These are phyloP conservation scores for Mesembrinibis cayennensis DNA, from an alignment of 2,113 vertebrate species.

Conservation along the genomic window DNA sequence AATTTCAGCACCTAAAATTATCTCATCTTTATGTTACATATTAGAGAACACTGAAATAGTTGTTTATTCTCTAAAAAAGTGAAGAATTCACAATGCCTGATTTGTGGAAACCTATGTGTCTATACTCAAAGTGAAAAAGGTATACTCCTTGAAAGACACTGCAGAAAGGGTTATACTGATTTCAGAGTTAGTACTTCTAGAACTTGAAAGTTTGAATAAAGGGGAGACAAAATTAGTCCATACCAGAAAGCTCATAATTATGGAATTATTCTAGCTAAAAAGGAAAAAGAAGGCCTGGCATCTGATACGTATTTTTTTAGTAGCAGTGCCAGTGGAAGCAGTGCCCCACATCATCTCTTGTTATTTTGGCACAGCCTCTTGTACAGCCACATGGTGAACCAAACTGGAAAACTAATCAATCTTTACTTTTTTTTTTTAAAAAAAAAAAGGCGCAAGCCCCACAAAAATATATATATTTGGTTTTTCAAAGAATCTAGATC, in stretches of 20 bases:
- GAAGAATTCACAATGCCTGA: neutral
- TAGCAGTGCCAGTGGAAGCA: neutral
- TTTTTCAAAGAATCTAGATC: neutral
- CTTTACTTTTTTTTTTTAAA: neutral
- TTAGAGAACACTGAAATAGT: neutral
- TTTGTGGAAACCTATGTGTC: neutral
- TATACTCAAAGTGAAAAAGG: neutral
- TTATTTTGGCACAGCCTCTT: constrained; percentile 1
- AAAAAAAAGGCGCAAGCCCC: neutral
- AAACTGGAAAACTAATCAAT: neutral
- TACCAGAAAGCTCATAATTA: constrained; percentile 13
- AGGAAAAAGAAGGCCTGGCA: neutral
- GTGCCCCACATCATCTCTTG: neutral
- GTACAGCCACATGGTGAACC: neutral
- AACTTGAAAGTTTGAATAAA: neutral
- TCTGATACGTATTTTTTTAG: neutral
- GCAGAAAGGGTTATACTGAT: neutral
- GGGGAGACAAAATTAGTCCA: neutral
- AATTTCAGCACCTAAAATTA: neutral
- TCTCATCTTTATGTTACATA: neutral
- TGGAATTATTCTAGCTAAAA: constrained; percentile 8
- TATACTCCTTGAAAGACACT: neutral
- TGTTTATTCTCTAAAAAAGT: neutral
- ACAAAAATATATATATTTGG: neutral
- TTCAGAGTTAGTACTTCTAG: neutral